These are phyloP conservation scores for Sebastes trivittatus DNA, from an alignment of 2,797 vertebrate genomes.

Conservation along the genomic window DNA sequence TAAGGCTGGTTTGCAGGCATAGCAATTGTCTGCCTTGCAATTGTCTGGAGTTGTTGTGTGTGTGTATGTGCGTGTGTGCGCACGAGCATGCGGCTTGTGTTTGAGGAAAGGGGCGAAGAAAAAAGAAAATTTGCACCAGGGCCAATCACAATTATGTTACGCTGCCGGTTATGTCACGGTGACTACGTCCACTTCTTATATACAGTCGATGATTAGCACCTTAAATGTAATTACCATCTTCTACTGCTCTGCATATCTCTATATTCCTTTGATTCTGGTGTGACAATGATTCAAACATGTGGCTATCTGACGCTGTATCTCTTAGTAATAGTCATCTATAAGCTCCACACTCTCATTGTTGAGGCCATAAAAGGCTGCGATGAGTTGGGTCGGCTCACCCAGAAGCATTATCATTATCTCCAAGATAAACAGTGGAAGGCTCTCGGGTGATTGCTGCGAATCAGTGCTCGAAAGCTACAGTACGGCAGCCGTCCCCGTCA, in stretches of 20 bases:
- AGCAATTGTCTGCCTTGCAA: not conserved
- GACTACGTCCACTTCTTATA: not conserved
- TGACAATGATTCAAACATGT: conserved; percentile 16
- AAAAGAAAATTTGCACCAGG: not conserved
- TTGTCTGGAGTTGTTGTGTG: not conserved
- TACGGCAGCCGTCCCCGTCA: not conserved
- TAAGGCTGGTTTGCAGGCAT: not conserved
- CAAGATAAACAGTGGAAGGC: conserved; percentile 57
- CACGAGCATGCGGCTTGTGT: too few relatives aligned
- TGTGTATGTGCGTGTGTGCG: not conserved
- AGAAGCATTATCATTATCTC: conserved; percentile 57
- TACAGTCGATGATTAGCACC: not conserved
- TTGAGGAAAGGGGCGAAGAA: too few relatives aligned
- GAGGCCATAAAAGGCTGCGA: conserved; percentile 49
- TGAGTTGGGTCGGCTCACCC: conserved; percentile 38
- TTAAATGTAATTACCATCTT: not conserved
- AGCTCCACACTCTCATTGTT: conserved; percentile 41
- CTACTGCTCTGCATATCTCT: not conserved
- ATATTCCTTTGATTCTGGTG: not conserved
- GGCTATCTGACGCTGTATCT: conserved; percentile 39
- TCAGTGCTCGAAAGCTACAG: conserved; percentile 24
- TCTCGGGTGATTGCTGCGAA: conserved; percentile 18
- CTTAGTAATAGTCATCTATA: conserved; percentile 45
- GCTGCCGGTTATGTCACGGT: not conserved
- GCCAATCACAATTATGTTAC: not conserved